Evolutionary conservation across 2,888 invertebrate species (phyloP), one percentile per base, ranked within the genome.

Genomic region (Halictus quadricinctus): DNA sequence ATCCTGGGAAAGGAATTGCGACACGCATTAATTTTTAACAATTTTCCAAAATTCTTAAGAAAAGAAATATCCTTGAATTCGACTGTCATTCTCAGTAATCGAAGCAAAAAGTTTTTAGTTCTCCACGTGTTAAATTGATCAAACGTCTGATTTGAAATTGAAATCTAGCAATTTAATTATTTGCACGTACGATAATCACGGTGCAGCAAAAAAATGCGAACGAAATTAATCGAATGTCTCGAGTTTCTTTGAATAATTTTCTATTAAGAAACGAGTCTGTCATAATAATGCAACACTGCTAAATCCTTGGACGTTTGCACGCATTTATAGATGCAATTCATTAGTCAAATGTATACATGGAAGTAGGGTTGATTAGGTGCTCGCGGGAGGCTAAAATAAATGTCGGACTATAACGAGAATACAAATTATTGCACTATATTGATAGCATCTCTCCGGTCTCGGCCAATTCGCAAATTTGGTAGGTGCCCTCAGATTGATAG

Each of bases 401-500:
- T 70, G 80, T 83, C 70, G 64, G 72, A 54, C 29, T 66, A 64
- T 70, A 79, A 84, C 64, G 21, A 54, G 72, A 60, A 70, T 72
- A 75, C 79, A 83, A 81, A 88, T 76, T 43, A 79, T 83, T 48
- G 69, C 15, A 74, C 75, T 84, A 87, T 87, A 87, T 87, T 84
- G 78, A 87, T 87, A 87, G 80, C 66, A 1, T 21, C 66, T 48
- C 46, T 69, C 48, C 69, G 77, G 80, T 79, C 80, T 74, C 72
- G 50, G 48, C 70, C 29, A 72, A 81, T 80, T 80, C 72, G 50
- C 64, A 84, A 83, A 89, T 83, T 89, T 87, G 85, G 87, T 88
- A 2, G 54, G 21, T 18, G 18, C 15, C 81, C 74, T 85, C 87
- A 18, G 90, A 92, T 93, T 92, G 90, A 93, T 93, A 91, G 91